phyloP scores from a whole-genome alignment of 2,888 invertebrate genomes.

The Rotaria sp. region DNA sequence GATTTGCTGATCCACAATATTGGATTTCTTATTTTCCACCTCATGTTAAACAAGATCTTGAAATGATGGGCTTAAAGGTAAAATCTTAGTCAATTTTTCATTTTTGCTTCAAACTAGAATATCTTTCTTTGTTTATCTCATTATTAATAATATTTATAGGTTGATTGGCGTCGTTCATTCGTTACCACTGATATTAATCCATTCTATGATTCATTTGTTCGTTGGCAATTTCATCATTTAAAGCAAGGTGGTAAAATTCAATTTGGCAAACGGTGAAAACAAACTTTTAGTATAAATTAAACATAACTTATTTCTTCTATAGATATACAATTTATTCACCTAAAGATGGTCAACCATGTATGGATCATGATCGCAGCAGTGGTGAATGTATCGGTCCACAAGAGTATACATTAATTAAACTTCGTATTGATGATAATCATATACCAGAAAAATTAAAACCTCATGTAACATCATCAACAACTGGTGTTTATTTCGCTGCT shows the following conservation, averaged over 20 bases:
- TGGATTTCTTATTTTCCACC: slow-evolving; percentile 98
- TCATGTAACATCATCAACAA: not conserved
- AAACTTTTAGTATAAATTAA: slow-evolving; percentile 46
- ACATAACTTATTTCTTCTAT: not conserved
- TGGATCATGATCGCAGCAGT: slow-evolving; percentile 92
- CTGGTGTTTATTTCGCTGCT: slow-evolving; percentile 73
- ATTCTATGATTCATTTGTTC: slow-evolving; percentile 90
- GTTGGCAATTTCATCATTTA: slow-evolving; percentile 86
- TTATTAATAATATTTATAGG: slow-evolving; percentile 57
- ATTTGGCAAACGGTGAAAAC: slow-evolving; percentile 72
- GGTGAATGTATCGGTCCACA: slow-evolving; percentile 97
- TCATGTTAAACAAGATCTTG: slow-evolving; percentile 74
- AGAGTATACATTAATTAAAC: slow-evolving; percentile 91
- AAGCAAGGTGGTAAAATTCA: slow-evolving; percentile 79
- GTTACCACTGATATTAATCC: slow-evolving; percentile 95
- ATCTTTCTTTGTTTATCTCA: no score
- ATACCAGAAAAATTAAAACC: slow-evolving; percentile 37
- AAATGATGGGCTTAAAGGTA: slow-evolving; percentile 80
- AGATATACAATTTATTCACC: slow-evolving; percentile 86
- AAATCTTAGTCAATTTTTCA: slow-evolving; percentile 50
- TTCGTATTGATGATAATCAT: slow-evolving; percentile 60
- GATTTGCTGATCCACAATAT: slow-evolving; percentile 78
- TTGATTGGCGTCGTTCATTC: slow-evolving; percentile 93
- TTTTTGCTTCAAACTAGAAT: no score
- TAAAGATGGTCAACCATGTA: slow-evolving; percentile 91